These are phyloP conservation scores for Monoplex corrugatus DNA, from an alignment of 2,888 invertebrate genomes.

Conservation along the genomic window DNA sequence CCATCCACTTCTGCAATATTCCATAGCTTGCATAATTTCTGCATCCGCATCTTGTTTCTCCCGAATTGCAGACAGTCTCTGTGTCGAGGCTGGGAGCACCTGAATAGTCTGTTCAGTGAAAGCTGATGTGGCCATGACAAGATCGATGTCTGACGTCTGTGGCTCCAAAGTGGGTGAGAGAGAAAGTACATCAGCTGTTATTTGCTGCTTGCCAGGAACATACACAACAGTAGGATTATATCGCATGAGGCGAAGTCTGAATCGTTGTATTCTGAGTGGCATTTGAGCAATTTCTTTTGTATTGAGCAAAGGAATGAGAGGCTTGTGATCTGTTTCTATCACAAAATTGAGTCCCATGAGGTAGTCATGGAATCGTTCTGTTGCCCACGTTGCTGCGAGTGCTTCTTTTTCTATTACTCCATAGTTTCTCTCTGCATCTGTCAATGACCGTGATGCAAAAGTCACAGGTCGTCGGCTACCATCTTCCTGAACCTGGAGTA, in stretches of 20 bases:
- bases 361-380: neutral
- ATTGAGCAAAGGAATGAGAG: neutral
- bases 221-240: neutral
- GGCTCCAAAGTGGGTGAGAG: neutral
- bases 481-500: neutral
- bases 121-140: neutral
- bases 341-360: neutral
- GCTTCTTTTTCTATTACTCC: conserved; percentile 7
- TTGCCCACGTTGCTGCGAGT: neutral
- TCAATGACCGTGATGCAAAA: neutral
- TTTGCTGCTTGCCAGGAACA: neutral
- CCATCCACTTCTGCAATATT: neutral
- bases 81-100: neutral
- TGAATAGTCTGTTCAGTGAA: neutral
- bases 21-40: neutral
- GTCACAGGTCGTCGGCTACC: neutral
- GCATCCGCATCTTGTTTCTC: neutral
- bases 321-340: conserved; percentile 22
- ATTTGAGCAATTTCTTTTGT: neutral
- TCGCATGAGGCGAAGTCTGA: neutral
- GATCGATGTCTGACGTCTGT: neutral
- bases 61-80: neutral
- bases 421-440: neutral
- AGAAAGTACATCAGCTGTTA: conserved; percentile 7
- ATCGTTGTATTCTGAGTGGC: neutral